These are phyloP conservation scores for Plestiodon gilberti DNA, from an alignment of 2,113 vertebrate genomes.

Conservation along the genomic window DNA sequence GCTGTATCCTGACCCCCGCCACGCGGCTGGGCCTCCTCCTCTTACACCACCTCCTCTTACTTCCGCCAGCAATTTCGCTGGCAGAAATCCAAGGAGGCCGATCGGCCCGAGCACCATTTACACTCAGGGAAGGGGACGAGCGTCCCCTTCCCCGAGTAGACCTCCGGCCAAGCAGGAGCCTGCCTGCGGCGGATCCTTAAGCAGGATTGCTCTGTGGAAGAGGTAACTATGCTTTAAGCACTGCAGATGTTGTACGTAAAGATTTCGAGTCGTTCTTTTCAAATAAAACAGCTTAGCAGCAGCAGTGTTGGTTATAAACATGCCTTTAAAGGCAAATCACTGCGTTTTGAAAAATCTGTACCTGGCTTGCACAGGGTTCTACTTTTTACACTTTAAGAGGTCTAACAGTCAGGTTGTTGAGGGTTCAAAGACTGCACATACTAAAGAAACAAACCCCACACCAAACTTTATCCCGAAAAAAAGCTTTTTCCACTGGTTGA, in stretches of 20 bases:
- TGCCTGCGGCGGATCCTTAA: too few species aligned
- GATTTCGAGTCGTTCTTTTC: not conserved
- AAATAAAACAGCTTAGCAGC: not conserved
- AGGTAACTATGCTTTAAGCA: too few species aligned
- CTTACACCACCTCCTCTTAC: too few species aligned
- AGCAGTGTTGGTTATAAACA: not conserved
- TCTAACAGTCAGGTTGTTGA: constrained; percentile 48
- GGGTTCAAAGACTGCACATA: constrained; percentile 33
- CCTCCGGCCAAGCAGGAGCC: too few species aligned
- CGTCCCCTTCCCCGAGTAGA: too few species aligned
- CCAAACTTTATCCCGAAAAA: constrained; percentile 47
- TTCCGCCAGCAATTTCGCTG: too few species aligned
- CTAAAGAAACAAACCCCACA: constrained; percentile 16
- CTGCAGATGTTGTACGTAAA: not conserved
- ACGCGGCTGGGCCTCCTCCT: too few species aligned
- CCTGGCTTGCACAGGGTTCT: not conserved
- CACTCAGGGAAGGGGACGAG: too few species aligned
- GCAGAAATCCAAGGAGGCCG: too few species aligned
- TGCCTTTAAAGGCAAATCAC: not conserved
- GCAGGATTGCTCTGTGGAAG: too few species aligned
- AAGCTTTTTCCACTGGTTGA: constrained; percentile 37
- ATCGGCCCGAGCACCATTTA: too few species aligned
- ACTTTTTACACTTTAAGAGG: constrained; percentile 43
- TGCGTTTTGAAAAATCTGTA: not conserved
- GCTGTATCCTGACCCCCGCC: too few species aligned